phyloP scores from a whole-genome alignment of 2,113 vertebrate genomes.

The Ginglymostoma cirratum region DNA sequence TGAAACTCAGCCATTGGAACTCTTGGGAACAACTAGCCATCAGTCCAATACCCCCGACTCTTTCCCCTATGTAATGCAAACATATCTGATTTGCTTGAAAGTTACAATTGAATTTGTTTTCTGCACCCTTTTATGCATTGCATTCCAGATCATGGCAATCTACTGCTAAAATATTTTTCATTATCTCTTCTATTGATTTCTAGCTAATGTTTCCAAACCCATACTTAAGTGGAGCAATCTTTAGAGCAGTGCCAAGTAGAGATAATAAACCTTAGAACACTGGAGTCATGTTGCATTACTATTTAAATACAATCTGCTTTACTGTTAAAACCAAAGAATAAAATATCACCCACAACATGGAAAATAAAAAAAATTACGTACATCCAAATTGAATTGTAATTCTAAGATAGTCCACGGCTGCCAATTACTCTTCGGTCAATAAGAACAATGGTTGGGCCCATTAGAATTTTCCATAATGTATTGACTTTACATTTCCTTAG shows the following conservation, averaged over 20 bases:
- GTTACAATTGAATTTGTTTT: background rate
- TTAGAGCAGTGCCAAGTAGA: background rate
- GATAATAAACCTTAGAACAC: background rate
- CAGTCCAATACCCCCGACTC: background rate
- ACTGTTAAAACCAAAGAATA: background rate
- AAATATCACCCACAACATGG: background rate
- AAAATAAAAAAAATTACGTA: background rate
- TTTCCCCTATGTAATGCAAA: background rate
- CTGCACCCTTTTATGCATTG: background rate
- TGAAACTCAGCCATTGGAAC: background rate
- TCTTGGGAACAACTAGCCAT: background rate
- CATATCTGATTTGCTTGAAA: background rate
- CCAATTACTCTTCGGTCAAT: background rate
- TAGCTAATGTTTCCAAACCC: background rate
- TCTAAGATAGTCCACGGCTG: background rate
- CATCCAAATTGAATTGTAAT: background rate
- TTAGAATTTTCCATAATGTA: background rate
- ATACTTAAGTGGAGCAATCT: background rate
- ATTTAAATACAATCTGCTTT: background rate
- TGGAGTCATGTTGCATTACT: background rate
- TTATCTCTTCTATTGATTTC: background rate
- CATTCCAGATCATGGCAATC: background rate
- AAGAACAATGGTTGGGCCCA: too few species aligned
- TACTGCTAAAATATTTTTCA: background rate
- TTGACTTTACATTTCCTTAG: slow-evolving; percentile 17